Percentiles rank a stretch among this genome's conserved stretches.
phyloP scores from a whole-genome alignment of 2,797 vertebrate genomes.

The Amniataba percoides region DNA sequence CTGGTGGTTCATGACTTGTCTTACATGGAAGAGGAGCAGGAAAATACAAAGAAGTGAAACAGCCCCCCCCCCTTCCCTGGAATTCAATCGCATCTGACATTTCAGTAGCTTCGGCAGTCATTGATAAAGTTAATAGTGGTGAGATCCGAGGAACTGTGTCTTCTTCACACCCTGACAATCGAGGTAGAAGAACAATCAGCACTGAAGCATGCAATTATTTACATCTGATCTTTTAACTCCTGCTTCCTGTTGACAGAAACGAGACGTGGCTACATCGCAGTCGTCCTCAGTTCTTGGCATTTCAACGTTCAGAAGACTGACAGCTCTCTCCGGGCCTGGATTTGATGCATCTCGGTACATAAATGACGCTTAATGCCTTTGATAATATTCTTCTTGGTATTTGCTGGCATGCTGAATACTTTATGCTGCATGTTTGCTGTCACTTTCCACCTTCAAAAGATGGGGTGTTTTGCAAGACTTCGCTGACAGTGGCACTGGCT shows the following conservation, averaged over 20 bases:
- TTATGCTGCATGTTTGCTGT: slow-evolving; percentile 38
- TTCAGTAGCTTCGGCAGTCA: slow-evolving; percentile 29
- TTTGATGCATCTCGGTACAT: slow-evolving; percentile 32
- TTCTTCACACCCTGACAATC: slow-evolving; percentile 24
- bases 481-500: slow-evolving; percentile 6
- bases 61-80: background rate
- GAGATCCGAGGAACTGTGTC: slow-evolving; percentile 35
- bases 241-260: slow-evolving; percentile 45
- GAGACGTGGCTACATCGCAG: slow-evolving; percentile 30
- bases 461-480: background rate
- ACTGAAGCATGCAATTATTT: slow-evolving; percentile 29
- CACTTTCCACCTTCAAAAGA: slow-evolving; percentile 47
- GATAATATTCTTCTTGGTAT: slow-evolving; percentile 49
- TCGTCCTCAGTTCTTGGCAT: slow-evolving; percentile 16
- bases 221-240: slow-evolving; percentile 38
- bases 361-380: slow-evolving; percentile 45
- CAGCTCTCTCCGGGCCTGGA: slow-evolving; percentile 35
- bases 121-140: slow-evolving; percentile 30
- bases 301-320: slow-evolving; percentile 33
- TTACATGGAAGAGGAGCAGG: slow-evolving; percentile 20
- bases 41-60: slow-evolving; percentile 27
- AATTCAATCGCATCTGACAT: slow-evolving; percentile 44
- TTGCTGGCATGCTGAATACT: slow-evolving; percentile 31
- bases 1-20: slow-evolving; percentile 8
- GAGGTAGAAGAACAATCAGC: slow-evolving; percentile 20